phyloP scores from a whole-genome alignment of 2,888 invertebrate genomes.

The Epistrophe eligans region DNA sequence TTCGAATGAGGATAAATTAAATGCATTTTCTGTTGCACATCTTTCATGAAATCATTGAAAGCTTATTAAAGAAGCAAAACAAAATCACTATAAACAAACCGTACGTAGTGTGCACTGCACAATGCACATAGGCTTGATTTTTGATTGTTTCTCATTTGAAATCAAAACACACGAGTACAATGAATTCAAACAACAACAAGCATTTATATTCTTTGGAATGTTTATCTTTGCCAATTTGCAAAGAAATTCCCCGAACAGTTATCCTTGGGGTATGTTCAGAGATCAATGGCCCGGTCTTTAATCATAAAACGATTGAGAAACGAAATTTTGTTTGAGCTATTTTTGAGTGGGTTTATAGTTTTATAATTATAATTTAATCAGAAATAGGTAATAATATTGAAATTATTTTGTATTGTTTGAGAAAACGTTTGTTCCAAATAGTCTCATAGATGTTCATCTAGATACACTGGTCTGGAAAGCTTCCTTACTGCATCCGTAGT shows the following conservation, averaged over 20 bases:
- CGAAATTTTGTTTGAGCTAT: not conserved
- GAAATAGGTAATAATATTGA: not conserved
- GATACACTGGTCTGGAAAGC: too few species aligned
- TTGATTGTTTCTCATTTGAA: slow-evolving; percentile 13
- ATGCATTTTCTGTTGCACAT: slow-evolving; percentile 43
- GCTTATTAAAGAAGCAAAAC: slow-evolving; percentile 20
- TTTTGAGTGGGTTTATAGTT: not conserved
- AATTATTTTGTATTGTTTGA: not conserved
- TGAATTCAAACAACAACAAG: slow-evolving; percentile 2
- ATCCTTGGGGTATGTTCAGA: slow-evolving; percentile 4
- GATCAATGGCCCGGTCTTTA: slow-evolving; percentile 7
- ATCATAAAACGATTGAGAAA: not conserved
- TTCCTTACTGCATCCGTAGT: too few species aligned
- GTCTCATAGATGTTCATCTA: too few species aligned
- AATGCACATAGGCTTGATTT: not conserved
- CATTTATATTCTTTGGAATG: slow-evolving; percentile 17
- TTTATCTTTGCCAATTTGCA: slow-evolving; percentile 10
- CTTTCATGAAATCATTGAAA: slow-evolving; percentile 34
- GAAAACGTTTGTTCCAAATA: not conserved
- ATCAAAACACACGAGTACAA: not conserved
- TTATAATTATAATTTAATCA: not conserved
- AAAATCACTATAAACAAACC: slow-evolving; percentile 24
- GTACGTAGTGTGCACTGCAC: not conserved
- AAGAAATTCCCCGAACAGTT: not conserved
- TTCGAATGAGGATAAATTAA: slow-evolving; percentile 20